Conservation (phyloP, 1,140 invertebrate species). For the Proctacanthus coquilletti region DNA sequence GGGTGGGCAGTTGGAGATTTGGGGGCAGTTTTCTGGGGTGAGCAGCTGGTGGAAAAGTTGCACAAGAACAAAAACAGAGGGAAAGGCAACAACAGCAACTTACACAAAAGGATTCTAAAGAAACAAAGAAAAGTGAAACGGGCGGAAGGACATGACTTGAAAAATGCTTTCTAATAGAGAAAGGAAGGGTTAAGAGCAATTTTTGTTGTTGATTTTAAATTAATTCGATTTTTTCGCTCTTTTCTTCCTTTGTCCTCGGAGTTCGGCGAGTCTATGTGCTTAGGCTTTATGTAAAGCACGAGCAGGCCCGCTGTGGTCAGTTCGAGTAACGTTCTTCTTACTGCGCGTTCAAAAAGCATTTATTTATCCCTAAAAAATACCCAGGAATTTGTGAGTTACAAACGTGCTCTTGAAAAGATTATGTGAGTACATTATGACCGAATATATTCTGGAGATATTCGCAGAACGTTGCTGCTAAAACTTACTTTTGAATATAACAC, state of each 20-base stretch:
- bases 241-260: background rate
- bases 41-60: too few species aligned
- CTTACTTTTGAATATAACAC: background rate
- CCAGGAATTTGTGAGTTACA: background rate
- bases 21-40: too few species aligned
- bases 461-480: too few species aligned
- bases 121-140: background rate
- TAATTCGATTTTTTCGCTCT: background rate
- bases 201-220: constrained; percentile 1
- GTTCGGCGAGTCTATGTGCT: background rate
- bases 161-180: background rate
- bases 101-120: background rate
- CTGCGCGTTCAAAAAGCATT: background rate
- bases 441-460: background rate
- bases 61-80: too few species aligned
- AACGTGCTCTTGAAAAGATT: background rate
- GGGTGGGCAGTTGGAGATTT: too few species aligned
- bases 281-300: too few species aligned
- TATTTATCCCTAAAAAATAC: background rate
- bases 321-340: background rate
- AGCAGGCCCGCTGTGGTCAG: too few species aligned
- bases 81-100: too few species aligned
- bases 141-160: constrained; percentile 1
- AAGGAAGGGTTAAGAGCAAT: background rate
- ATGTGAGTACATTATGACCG: background rate